Evolutionary conservation across 2,113 vertebrate species (phyloP), one percentile per base, ranked within the genome.

Genomic region (Aplodontia rufa): DNA sequence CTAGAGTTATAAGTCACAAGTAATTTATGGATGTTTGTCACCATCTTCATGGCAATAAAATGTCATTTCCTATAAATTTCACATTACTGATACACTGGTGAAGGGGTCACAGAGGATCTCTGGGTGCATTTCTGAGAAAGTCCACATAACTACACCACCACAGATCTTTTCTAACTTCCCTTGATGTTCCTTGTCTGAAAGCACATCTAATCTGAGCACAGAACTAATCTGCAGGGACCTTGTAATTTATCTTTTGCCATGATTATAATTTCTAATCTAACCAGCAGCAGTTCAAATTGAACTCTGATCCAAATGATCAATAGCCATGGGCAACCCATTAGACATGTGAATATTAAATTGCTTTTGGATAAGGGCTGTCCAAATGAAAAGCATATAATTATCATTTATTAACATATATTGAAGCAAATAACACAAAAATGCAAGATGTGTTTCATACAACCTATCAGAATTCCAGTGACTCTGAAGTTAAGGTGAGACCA

Each of bases 261-360:
- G 97, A 98, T 97, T 97, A 96, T 90, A 98, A 93, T 98, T 98
- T 97, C 95, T 94, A 96, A 96, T 97, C 94, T 97, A 97, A 97
- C 96, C 89, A 97, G 87, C 95, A 97, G 97, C 91, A 91, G 53
- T 92, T 96, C 93, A 97, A 95, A 97, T 94, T 97, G 97, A 97
- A 97, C 97, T 98, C 90, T 96, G 95, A 97, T 96, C 96, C 93
- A 97, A 71, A 97, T 97, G 96, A 98, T 97, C 97, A 97, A 97
- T 97, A 97, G 94, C 94, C 5, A 13, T 81, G 58, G 5, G 20
- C 47, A 45, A 95, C 47, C 89, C 83, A 95, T 95, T 96, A 97
- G 79, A 97, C 91, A 76, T 87, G 47, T 0, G 66, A 97, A 97
- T 97, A 96, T 95, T 96, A 97, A 98, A 98, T 97, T 26, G 0